phyloP scores from a whole-genome alignment of 2,113 vertebrate genomes.

The Circaetus gallicus region DNA sequence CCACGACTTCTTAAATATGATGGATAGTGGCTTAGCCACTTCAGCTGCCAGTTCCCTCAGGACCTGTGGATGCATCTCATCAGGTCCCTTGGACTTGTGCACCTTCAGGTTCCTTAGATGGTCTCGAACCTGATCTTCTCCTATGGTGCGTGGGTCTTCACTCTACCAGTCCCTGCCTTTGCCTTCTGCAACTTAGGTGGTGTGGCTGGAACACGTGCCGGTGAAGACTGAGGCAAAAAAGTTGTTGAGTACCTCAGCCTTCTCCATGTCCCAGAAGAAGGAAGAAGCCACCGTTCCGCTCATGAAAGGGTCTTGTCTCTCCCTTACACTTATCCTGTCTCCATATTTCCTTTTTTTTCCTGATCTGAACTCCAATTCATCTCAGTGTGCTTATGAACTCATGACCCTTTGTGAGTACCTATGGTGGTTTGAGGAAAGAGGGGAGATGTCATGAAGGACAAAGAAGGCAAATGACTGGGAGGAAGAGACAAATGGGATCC shows the following conservation, averaged over 20 bases:
- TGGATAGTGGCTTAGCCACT: too few species aligned
- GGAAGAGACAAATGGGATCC: not conserved
- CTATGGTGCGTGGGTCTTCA: accelerated
- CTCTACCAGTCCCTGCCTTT: too few species aligned
- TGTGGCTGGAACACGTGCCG: too few species aligned
- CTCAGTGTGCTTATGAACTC: not conserved
- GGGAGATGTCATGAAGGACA: not conserved
- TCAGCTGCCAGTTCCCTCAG: too few species aligned
- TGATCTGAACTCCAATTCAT: not conserved
- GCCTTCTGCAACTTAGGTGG: too few species aligned
- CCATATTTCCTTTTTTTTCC: not conserved
- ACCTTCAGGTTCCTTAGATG: too few species aligned
- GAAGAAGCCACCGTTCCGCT: not conserved
- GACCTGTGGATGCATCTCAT: too few species aligned
- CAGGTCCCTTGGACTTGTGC: too few species aligned
- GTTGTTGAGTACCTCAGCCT: too few species aligned
- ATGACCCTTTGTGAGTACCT: accelerated
- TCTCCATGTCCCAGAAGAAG: not conserved
- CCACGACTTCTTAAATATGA: too few species aligned
- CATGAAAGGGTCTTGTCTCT: not conserved
- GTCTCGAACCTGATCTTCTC: too few species aligned
- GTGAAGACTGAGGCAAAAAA: too few species aligned
- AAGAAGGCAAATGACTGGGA: not conserved
- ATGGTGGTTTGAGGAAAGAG: not conserved
- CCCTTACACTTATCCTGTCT: not conserved